A percentile compares a stretch with the other conserved stretches of the same genome.
These are phyloP conservation scores for Lagopus leucura DNA, from an alignment of 2,113 vertebrate species.

Conservation along the genomic window DNA sequence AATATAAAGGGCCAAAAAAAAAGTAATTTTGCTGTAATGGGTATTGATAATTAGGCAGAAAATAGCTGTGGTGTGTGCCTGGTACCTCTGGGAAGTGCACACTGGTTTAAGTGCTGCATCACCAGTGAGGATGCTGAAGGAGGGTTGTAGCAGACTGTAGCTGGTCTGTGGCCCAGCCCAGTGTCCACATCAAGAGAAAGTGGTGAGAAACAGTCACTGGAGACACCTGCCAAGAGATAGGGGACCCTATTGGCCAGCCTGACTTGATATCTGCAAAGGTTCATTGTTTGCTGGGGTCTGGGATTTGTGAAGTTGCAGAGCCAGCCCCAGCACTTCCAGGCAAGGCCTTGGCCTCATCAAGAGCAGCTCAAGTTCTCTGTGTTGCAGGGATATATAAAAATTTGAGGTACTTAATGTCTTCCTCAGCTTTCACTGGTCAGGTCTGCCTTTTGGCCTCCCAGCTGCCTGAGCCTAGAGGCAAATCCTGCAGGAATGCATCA, in stretches of 20 bases:
- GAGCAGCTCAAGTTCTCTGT: background rate
- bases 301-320: background rate
- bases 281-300: background rate
- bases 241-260: background rate
- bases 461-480: background rate
- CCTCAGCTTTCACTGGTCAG: background rate
- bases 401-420: background rate
- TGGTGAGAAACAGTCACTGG: fast-evolving
- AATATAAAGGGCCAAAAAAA: too few relatives aligned
- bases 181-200: background rate
- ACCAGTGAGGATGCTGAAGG: background rate
- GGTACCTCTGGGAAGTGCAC: background rate
- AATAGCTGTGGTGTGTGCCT: background rate
- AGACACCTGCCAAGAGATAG: background rate
- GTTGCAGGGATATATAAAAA: too few relatives aligned
- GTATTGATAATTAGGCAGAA: background rate
- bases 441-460: background rate
- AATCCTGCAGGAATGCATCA: background rate
- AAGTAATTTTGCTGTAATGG: background rate
- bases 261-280: background rate
- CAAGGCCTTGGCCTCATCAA: background rate
- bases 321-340: background rate
- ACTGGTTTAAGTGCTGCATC: background rate
- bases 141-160: background rate
- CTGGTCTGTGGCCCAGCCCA: background rate